Percentiles rank a stretch among this genome's conserved stretches.
phyloP scores from a whole-genome alignment of 2,113 vertebrate species.

The Atherinomorus stipes region DNA sequence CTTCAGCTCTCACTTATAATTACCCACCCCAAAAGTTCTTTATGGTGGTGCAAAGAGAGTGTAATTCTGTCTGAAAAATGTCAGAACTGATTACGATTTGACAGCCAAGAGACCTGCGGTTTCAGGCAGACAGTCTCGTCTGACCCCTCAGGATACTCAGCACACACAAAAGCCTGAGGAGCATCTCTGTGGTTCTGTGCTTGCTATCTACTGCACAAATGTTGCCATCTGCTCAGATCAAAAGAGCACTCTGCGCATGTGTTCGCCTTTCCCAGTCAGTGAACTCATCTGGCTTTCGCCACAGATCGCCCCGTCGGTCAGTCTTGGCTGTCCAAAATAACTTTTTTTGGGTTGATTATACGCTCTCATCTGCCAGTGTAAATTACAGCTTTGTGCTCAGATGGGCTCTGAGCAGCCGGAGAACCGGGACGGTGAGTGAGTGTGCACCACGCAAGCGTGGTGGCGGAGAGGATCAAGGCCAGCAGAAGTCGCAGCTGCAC shows the following conservation, averaged over 20 bases:
- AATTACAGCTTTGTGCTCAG: conserved; percentile 82
- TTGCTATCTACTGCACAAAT: conserved; percentile 48
- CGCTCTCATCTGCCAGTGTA: conserved; percentile 77
- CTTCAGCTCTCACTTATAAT: conserved; percentile 33
- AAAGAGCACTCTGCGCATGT: conserved; percentile 56
- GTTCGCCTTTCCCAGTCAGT: conserved; percentile 65
- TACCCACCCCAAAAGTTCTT: conserved; percentile 9
- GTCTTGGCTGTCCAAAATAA: conserved; percentile 81
- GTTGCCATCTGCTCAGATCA: conserved; percentile 71
- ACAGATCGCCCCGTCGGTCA: conserved; percentile 65
- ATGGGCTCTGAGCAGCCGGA: conserved; percentile 60
- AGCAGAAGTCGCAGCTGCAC: conserved; percentile 54
- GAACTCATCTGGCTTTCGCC: conserved; percentile 77
- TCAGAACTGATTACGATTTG: conserved; percentile 56
- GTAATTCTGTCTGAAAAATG: conserved; percentile 40
- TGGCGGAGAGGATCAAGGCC: conserved; percentile 42
- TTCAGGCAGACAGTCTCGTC: conserved; percentile 57
- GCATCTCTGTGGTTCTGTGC: conserved; percentile 32
- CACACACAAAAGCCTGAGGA: conserved; percentile 21
- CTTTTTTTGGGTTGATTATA: conserved; percentile 82
- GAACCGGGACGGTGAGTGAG: conserved; percentile 50
- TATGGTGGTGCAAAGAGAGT: neutral
- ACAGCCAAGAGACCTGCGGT: conserved; percentile 61
- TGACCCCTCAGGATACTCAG: conserved; percentile 45
- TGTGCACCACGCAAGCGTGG: conserved; percentile 46